phyloP scores from a whole-genome alignment of 2,113 vertebrate genomes.

The Lonchura striata region DNA sequence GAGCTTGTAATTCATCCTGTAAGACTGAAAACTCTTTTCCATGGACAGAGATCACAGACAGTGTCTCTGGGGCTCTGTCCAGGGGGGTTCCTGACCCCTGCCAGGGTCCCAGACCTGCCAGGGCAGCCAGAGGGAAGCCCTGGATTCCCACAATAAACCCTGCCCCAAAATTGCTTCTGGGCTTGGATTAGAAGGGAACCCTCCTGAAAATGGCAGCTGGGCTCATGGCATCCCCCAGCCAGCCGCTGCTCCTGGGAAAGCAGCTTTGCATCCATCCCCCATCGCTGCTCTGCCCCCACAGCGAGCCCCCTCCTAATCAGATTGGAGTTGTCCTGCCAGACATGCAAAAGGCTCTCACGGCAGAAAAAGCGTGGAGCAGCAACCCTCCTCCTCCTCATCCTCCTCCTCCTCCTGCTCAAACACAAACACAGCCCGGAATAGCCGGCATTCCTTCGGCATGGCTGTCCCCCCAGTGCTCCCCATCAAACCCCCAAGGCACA shows the following conservation, averaged over 20 bases:
- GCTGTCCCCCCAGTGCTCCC: neutral
- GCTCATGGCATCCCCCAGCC: neutral
- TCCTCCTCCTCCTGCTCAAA: neutral
- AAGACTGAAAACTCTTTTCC: no score
- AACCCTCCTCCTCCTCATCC: neutral
- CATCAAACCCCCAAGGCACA: neutral
- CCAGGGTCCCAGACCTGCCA: no score
- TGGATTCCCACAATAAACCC: no score
- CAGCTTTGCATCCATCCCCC: neutral
- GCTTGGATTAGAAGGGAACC: neutral
- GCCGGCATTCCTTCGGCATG: neutral
- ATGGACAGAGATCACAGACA: no score
- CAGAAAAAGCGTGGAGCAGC: neutral
- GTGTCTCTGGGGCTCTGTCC: no score
- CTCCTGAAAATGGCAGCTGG: constrained; percentile 11
- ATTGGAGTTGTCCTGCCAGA: neutral
- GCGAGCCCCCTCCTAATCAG: neutral
- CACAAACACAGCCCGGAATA: neutral
- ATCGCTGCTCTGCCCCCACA: neutral
- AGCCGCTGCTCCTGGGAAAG: neutral
- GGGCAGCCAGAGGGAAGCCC: no score
- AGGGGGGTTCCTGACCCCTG: no score
- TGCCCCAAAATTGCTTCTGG: neutral
- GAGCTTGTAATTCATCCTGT: no score
- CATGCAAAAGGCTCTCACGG: neutral